Evolutionary conservation across 1,140 invertebrate genomes (phyloP).

Genomic region (Octopus sinensis): DNA sequence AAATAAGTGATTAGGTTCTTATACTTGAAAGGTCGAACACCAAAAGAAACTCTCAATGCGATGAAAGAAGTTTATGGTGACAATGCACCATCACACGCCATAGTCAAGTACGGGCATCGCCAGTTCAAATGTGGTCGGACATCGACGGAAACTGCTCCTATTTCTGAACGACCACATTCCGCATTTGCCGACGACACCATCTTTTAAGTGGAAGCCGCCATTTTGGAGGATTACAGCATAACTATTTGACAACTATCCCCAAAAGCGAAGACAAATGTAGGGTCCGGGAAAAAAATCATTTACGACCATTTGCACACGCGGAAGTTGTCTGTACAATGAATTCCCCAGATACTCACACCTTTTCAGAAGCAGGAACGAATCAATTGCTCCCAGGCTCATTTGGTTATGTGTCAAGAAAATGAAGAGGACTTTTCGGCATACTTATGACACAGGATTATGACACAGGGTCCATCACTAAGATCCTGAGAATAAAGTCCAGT

Average conservation of each 20-base stretch:
- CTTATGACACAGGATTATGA: background rate
- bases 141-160: background rate
- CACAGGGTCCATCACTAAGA: background rate
- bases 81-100: background rate
- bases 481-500: background rate
- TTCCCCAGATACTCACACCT: background rate
- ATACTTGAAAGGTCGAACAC: background rate
- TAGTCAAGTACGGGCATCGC: background rate
- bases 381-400: background rate
- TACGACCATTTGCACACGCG: background rate
- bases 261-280: background rate
- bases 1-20: background rate
- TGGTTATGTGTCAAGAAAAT: background rate
- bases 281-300: background rate
- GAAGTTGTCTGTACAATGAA: background rate
- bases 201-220: background rate
- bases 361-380: background rate
- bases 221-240: background rate
- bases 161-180: background rate
- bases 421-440: background rate
- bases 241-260: background rate
- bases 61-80: background rate
- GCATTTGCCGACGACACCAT: background rate
- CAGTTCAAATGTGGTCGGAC: conserved; percentile 7
- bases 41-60: background rate